These are phyloP conservation scores for Venusia cambrica DNA, from an alignment of 2,888 invertebrate species.

Conservation along the genomic window DNA sequence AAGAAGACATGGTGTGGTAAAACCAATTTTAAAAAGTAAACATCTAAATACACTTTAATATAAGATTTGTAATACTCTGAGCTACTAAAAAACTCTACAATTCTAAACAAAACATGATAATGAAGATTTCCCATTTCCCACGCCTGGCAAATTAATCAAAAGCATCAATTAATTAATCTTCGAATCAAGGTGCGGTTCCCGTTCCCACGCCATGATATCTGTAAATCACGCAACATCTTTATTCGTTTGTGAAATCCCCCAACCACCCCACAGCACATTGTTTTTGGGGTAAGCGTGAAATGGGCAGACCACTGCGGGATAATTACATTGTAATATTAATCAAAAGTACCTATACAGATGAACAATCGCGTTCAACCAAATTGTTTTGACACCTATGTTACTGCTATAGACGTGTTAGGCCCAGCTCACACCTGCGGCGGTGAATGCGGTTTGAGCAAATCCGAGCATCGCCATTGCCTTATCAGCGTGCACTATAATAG, in stretches of 20 bases:
- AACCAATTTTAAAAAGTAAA: too few species aligned
- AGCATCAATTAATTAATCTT: slow-evolving; percentile 71
- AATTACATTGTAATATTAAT: slow-evolving; percentile 53
- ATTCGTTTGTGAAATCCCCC: slow-evolving; percentile 67
- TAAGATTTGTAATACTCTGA: too few species aligned
- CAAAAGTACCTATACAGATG: slow-evolving; percentile 31
- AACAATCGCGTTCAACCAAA: slow-evolving; percentile 20
- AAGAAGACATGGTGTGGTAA: too few species aligned
- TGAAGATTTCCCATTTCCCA: slow-evolving; percentile 52
- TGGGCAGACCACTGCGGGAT: slow-evolving; percentile 52
- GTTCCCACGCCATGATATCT: slow-evolving; percentile 63
- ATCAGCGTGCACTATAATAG: too few species aligned
- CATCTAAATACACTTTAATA: too few species aligned
- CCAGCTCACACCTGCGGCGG: too few species aligned
- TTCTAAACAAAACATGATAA: too few species aligned
- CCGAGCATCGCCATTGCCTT: too few species aligned
- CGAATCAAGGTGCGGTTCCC: slow-evolving; percentile 77
- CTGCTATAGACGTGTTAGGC: too few species aligned
- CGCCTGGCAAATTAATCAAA: slow-evolving; percentile 49
- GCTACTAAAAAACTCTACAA: too few species aligned
- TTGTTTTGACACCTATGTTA: too few species aligned
- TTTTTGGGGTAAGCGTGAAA: slow-evolving; percentile 77
- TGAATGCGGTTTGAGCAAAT: too few species aligned
- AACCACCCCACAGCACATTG: slow-evolving; percentile 54
- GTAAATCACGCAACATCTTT: slow-evolving; percentile 80